These are phyloP conservation scores for Anoplophora glabripennis DNA, from an alignment of 1,140 invertebrate genomes.

Conservation along the genomic window DNA sequence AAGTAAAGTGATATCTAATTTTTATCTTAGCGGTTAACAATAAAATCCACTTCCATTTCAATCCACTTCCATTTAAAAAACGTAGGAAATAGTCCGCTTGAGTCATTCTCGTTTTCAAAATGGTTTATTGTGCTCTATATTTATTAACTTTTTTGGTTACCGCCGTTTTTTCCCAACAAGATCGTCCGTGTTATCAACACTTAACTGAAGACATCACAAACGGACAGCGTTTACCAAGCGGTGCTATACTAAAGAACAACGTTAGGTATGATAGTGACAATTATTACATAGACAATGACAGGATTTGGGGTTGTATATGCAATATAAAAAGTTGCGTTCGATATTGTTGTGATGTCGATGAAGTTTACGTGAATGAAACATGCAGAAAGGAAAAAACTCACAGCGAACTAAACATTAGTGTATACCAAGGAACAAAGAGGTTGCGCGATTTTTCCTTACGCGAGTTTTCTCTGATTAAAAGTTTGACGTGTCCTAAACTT, in stretches of 20 bases:
- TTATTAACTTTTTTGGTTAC: too few relatives aligned
- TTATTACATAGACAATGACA: not conserved
- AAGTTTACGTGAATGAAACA: not conserved
- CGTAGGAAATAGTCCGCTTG: too few relatives aligned
- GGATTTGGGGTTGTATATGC: conserved; percentile 12
- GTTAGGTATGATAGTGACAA: conserved; percentile 1
- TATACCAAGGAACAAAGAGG: not conserved
- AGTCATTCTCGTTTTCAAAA: too few relatives aligned
- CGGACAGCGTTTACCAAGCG: not conserved
- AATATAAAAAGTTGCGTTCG: conserved; percentile 11
- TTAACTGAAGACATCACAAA: conserved; percentile 13
- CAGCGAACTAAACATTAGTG: not conserved
- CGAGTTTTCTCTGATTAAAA: too few relatives aligned
- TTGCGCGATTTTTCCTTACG: not conserved
- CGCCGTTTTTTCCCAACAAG: not conserved
- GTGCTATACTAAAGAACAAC: not conserved
- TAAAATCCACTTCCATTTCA: too few relatives aligned
- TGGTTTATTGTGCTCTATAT: too few relatives aligned
- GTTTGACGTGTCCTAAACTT: too few relatives aligned
- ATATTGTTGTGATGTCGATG: conserved; percentile 11
- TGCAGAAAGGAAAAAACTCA: not conserved
- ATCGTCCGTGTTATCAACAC: not conserved
- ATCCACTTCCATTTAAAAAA: too few relatives aligned
- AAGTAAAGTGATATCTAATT: too few relatives aligned
- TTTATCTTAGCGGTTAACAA: too few relatives aligned